phyloP scores from a whole-genome alignment of 35 echinoderm and acorn worm genomes.

The Holothuria glaberrima region DNA sequence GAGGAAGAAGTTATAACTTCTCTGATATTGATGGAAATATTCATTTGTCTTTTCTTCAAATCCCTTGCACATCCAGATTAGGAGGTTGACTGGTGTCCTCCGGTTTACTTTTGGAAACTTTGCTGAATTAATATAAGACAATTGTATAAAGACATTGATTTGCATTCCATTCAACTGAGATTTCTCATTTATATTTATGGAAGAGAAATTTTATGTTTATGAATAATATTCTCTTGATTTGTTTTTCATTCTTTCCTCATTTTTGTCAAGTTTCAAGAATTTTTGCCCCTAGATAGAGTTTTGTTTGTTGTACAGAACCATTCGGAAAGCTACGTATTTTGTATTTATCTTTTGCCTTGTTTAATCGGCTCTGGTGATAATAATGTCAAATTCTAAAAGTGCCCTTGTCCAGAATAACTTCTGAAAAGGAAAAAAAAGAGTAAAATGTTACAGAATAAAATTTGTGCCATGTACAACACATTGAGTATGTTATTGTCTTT shows the following conservation, averaged over 20 bases:
- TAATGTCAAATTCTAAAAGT: slow-evolving; percentile 56
- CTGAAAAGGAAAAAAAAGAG: slow-evolving; percentile 44
- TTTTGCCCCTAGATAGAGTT: slow-evolving; percentile 30
- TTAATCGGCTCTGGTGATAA: slow-evolving; percentile 38
- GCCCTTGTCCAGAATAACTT: slow-evolving; percentile 44
- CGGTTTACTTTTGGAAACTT: too few relatives aligned
- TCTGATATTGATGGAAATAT: too few relatives aligned
- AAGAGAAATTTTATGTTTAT: slow-evolving; percentile 24
- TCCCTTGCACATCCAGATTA: too few relatives aligned
- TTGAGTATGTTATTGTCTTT: background rate
- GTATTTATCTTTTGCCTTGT: slow-evolving; percentile 53
- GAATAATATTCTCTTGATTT: background rate
- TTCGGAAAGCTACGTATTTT: slow-evolving; percentile 48
- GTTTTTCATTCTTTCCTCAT: slow-evolving; percentile 15
- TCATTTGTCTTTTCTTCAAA: too few relatives aligned
- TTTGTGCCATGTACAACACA: slow-evolving; percentile 61
- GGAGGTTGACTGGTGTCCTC: too few relatives aligned
- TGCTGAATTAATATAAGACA: too few relatives aligned
- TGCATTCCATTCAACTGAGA: slow-evolving; percentile 44
- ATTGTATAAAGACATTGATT: slow-evolving; percentile 36
- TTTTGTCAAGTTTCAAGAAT: background rate
- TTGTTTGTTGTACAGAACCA: slow-evolving; percentile 34
- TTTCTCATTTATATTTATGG: slow-evolving; percentile 20
- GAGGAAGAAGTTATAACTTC: too few relatives aligned
- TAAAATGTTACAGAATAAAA: slow-evolving; percentile 52